These are phyloP conservation scores for Mimachlamys varia DNA, from an alignment of 2,888 invertebrate species.

Conservation along the genomic window DNA sequence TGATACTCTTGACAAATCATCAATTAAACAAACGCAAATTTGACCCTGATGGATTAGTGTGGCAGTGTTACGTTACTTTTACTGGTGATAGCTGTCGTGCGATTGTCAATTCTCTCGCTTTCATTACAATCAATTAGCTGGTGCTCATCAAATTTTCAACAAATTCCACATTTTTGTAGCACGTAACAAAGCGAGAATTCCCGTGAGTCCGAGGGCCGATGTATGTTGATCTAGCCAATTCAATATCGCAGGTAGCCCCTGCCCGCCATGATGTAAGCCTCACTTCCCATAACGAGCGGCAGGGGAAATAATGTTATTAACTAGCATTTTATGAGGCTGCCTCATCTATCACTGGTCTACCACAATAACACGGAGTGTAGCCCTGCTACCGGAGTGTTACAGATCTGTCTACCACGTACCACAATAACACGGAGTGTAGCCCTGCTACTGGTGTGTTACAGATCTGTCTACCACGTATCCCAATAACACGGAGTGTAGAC, in stretches of 20 bases:
- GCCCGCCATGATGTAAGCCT: conserved; percentile 1
- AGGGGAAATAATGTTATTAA: conserved; percentile 29
- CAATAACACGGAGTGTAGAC: not conserved
- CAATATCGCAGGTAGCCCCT: conserved; percentile 21
- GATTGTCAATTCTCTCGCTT: conserved; percentile 31
- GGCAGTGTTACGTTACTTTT: conserved; percentile 31
- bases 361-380: not conserved
- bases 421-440: too few relatives aligned
- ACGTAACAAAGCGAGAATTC: conserved; percentile 35
- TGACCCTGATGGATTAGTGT: conserved; percentile 31
- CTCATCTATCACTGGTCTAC: not conserved
- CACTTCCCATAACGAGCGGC: conserved; percentile 6
- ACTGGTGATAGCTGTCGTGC: not conserved
- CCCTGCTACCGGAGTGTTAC: too few relatives aligned
- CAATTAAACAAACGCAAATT: conserved; percentile 29
- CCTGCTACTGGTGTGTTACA: too few relatives aligned
- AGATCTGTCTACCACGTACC: too few relatives aligned
- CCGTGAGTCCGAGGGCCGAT: not conserved
- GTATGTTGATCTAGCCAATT: conserved; percentile 34
- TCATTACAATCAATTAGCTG: conserved; percentile 43
- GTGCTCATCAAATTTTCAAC: conserved; percentile 45
- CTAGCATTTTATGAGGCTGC: conserved; percentile 21
- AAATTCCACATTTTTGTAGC: conserved; percentile 22
- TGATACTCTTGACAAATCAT: conserved; percentile 27
- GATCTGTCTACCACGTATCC: not conserved